Evolutionary conservation across 2,113 vertebrate genomes (phyloP).

Genomic region (Kryptolebias marmoratus): DNA sequence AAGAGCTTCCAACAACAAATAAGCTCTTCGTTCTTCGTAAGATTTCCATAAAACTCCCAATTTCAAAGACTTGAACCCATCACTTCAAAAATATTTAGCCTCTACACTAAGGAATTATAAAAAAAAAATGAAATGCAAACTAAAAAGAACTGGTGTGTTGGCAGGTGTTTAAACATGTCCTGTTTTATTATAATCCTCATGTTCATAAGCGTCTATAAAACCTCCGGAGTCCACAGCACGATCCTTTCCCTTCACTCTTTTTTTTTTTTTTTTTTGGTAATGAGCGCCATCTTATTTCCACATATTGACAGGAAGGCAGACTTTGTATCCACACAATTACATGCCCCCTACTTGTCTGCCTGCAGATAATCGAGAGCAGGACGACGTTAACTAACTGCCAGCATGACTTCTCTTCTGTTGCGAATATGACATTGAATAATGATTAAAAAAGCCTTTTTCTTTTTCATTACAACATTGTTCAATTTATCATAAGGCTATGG

Average conservation of each 20-base stretch:
- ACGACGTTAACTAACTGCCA: background rate
- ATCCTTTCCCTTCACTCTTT: slow-evolving; percentile 1
- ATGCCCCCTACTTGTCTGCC: slow-evolving; percentile 18
- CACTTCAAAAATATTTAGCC: too few relatives aligned
- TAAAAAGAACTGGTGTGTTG: too few relatives aligned
- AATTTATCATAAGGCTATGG: background rate
- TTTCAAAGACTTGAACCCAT: too few relatives aligned
- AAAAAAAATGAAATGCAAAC: too few relatives aligned
- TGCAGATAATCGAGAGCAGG: slow-evolving; percentile 19
- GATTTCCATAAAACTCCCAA: too few relatives aligned
- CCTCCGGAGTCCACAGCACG: background rate
- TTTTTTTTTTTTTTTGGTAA: slow-evolving; percentile 8
- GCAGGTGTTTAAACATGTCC: background rate
- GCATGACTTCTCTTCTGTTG: slow-evolving; percentile 14
- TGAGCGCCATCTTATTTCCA: slow-evolving; percentile 10
- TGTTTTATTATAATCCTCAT: slow-evolving; percentile 25
- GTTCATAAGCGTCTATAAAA: background rate
- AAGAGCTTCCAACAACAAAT: too few relatives aligned
- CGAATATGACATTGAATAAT: slow-evolving; percentile 12
- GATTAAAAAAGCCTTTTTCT: background rate
- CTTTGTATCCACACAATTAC: slow-evolving; percentile 30
- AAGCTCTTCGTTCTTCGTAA: too few relatives aligned
- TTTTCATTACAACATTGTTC: background rate
- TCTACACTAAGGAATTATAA: too few relatives aligned
- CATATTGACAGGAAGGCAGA: slow-evolving; percentile 14